These are phyloP conservation scores for Cloeon dipterum DNA, from an alignment of 2,888 invertebrate species.

Conservation along the genomic window DNA sequence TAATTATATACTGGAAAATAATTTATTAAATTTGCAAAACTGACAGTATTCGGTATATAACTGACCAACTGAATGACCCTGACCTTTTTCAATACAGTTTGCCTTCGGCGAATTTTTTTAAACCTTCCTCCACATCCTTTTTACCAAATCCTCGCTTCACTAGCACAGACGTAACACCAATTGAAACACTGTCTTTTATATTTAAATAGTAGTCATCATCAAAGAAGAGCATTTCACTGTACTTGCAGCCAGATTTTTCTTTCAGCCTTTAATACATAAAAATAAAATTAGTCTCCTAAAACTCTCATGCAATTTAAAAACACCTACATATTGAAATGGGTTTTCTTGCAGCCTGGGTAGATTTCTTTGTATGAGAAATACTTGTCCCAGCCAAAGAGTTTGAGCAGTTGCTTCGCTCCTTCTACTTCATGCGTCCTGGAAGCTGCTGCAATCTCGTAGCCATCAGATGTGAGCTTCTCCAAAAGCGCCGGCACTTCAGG, in stretches of 20 bases:
- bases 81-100: neutral
- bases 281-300: no score
- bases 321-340: slow-evolving; percentile 34
- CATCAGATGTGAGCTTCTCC: slow-evolving; percentile 24
- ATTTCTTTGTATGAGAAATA: slow-evolving; percentile 41
- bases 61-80: no score
- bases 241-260: slow-evolving; percentile 22
- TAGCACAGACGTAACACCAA: slow-evolving; percentile 28
- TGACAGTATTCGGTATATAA: no score
- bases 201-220: slow-evolving; percentile 39
- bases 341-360: slow-evolving; percentile 37
- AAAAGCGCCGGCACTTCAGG: slow-evolving; percentile 34
- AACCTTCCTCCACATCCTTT: slow-evolving; percentile 7
- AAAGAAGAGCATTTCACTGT: slow-evolving; percentile 35
- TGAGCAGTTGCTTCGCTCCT: slow-evolving; percentile 32
- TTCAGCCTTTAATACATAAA: slow-evolving; percentile 29
- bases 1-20: no score
- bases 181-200: slow-evolving; percentile 24
- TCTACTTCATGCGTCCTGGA: slow-evolving; percentile 34
- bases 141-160: slow-evolving; percentile 26
- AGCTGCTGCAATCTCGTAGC: slow-evolving; percentile 33
- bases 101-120: neutral
- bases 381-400: slow-evolving; percentile 36
- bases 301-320: no score
- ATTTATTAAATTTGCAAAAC: no score